Evolutionary conservation across 2,113 vertebrate genomes (phyloP), one percentile per base, ranked within the genome.

Genomic region (Varanus komodoensis): DNA sequence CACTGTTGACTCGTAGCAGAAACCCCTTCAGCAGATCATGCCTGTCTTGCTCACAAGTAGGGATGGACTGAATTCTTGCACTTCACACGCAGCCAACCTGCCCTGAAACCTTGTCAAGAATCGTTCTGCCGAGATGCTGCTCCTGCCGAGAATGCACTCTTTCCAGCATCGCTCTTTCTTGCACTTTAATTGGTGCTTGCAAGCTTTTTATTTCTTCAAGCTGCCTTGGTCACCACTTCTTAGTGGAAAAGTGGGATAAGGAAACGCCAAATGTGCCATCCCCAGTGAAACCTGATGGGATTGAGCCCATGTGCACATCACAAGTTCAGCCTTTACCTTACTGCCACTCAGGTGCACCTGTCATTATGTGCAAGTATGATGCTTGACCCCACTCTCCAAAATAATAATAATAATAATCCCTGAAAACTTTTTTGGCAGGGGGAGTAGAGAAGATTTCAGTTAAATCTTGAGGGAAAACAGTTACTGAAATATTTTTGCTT

Each of bases 81-180:
- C 8, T 29, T 23, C 61, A 38, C 14, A 57, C 8, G 82, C 84
- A 84, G 89, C 92, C 94, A 94, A 92, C 91, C 92, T 92, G 84
- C 25, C 67, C 12, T 44, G 21, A 25, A 19, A 29, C 64, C 19
- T 73, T n/a, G 19, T 9, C 6, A 54, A 54, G 32, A 75, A 86
- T 2, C 17, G 29, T 84, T 8, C 3, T 69, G 34, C 34, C 27
- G 19, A 34, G 82, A 1, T 27, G 15, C 19, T 44, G 23, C 61
- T 25, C 54, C 57, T 67, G 34, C 82, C n/a, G 12, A 57, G 52
- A 32, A 57, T 12, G 27, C 14, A 12, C 27, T 81, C 27, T 29
- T 17, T 38, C 34, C 8, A 52, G 68, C 44, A n/a, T 4, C 11
- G 19, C 61, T 38, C 19, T 21, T 6, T n/a, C 7, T 54, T 50